These are phyloP conservation scores for Agonopterix arenella DNA, from an alignment of 2,888 invertebrate species.

Conservation along the genomic window DNA sequence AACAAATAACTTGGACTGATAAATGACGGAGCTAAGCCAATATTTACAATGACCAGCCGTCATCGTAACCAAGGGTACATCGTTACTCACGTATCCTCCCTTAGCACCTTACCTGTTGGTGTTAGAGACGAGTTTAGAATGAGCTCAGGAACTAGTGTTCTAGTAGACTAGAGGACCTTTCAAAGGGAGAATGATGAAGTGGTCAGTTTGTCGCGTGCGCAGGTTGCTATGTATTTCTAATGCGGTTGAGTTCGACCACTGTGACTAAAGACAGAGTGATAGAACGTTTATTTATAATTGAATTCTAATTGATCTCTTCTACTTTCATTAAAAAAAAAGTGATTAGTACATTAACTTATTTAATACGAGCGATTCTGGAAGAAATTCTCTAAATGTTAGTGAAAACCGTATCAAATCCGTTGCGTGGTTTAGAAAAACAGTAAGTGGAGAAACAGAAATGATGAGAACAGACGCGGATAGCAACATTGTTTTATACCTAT, in stretches of 20 bases:
- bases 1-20: slow-evolving; percentile 1
- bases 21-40: slow-evolving; percentile 8
- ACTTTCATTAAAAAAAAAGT: too few relatives aligned
- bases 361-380: too few relatives aligned
- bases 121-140: too few relatives aligned
- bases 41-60: slow-evolving; percentile 5
- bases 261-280: not conserved
- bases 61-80: not conserved
- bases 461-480: too few relatives aligned
- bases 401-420: too few relatives aligned
- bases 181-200: not conserved
- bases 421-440: too few relatives aligned
- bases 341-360: too few relatives aligned
- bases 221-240: not conserved
- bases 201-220: not conserved
- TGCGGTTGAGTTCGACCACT: not conserved
- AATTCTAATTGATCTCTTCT: not conserved
- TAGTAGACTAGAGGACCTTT: not conserved
- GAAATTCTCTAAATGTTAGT: too few relatives aligned
- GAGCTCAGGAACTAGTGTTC: not conserved
- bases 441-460: too few relatives aligned
- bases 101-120: too few relatives aligned
- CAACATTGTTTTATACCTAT: too few relatives aligned
- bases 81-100: not conserved
- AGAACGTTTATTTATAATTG: not conserved